Base-by-base conservation (phyloP, 92 coral and sea anemone genomes). In the Meandrina meandrites region DNA sequence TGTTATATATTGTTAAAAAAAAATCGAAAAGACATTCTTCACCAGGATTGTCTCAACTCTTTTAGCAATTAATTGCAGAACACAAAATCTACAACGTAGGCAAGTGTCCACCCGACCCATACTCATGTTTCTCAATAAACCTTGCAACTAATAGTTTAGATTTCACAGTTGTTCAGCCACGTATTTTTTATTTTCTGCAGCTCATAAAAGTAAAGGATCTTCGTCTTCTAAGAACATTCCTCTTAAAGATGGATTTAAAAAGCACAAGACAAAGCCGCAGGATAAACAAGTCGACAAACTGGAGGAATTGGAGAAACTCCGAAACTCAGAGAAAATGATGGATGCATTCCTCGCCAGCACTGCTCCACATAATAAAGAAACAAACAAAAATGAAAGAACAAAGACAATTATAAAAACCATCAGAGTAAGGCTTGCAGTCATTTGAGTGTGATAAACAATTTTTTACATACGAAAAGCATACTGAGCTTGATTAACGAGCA, bases 321-420 rank as follows among this genome's bases (percentile, higher is more conserved):
- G 95, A 32, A 94, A 81, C 75, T 95, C 98, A 0, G 97, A 97
- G 94, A 95, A 95, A 84, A 91, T 97, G 93, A 93, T 97, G 95
- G 97, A 95, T 68, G 99, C 93, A 22, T 97, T 97, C 74, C 86
- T 97, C 31, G 96, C 98, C 1, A 93, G 94, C 77, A 93, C 94
- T 35, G 90, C 95, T 68, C 93, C 93, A 8, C 89, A 84, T 31
- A 92, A 82, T 77, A 93, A 94, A 74, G 94, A 90, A 48, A 92
- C 95, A 30, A 94, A 97, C 81, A 93, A 91, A 91, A 95, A 95
- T 28, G 98, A 95, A 81, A 90, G 96, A 86, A 93, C 98, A 7
- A 95, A 95, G 89, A 94, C 98, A 34, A 93, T 88, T 79, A 94
- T 94, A 31, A 94, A 94, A 83, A 94, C 98, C 0, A 94, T 94